Evolutionary conservation across 2,888 invertebrate species (phyloP), one percentile per base, ranked within the genome.

Genomic region (Melanchra persicariae): DNA sequence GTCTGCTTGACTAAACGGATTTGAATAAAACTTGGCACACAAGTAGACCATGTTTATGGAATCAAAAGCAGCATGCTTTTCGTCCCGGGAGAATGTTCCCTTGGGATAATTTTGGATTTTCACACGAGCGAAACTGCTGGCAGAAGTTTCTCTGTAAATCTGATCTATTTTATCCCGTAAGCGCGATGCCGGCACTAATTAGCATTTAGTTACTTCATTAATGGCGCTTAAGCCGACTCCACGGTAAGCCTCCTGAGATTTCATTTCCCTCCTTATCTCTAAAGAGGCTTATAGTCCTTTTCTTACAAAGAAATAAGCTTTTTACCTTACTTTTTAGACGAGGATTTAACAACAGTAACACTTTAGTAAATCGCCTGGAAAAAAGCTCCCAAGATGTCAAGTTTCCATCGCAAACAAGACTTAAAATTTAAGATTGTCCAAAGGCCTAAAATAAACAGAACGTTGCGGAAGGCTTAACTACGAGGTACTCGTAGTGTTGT

Each of bases 171-270:
- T 12, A 65, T 22, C 15, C 40, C 8, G 8, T 77, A 40, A 40
- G 17, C 22, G 4, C 24, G 24, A 43, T 22, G n/a, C 30, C 34
- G 3, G 47, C 15, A 19, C 74, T 61, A 74, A 79, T 73, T 52
- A 74, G 37, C 61, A 47, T 74, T 74, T 47, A 45, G 79, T 74
- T 61, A 73, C 61, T 72, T 79, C 51, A 79, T 74, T 72, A 72
- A 60, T 30, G 51, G 30, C 12, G 17, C 37, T 49, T 57, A 71
- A 57, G 22, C 73, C 30, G 37, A 30, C 34, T 59, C 58, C 52
- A 58, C 17, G 7, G 37, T 52, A 40, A 79, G 24, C 73, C 73
- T 74, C 74, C 8, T 15, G 37, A 62, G 57, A 62, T 72, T 57
- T 43, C 17, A 54, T 43, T 54, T 26, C 7, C 9, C 37, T 51